Base-by-base conservation (phyloP, 1,140 invertebrate species). In the Telenomus remus region DNA sequence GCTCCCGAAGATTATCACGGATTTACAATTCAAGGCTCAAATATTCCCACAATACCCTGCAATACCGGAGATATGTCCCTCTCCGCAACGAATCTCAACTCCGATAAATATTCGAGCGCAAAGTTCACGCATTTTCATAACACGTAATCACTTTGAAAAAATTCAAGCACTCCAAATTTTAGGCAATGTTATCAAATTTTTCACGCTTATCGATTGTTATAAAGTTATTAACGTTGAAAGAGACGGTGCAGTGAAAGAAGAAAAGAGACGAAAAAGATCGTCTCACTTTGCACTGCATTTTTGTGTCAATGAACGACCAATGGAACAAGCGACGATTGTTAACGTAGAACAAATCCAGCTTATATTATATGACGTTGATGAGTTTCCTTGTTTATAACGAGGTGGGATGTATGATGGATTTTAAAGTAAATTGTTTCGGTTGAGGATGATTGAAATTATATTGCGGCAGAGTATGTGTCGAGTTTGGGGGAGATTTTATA, bases 41-140 rank as follows among this genome's bases (percentile, higher is more conserved):
- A 91, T 68, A 93, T 94, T 83, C 92, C 92, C 9, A 93, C 91
- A 16, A 93, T 94, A 80, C 92, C 92, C 5, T 94, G 93, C 83
- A 92, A 90, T 56, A 93, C 92, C 4, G 92, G 92, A 4, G 90
- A 92, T 65, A 82, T 85, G 50, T 85, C 85, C 33, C 81, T 81
- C 39, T 82, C 79, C 48, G 71, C 82, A 14, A 60, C 77, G 42
- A 82, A 87, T 57, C 54, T 79, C 9, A 71, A 85, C 35, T 72
- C 80, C 1, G 81, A 83, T 27, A 70, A 65, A 65, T 84, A 82
- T 70, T 59, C 81, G 14, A 72, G 39, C 60, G 81, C 79, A n/a
- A n/a, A n/a, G n/a, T n/a, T n/a, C n/a, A n/a, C n/a, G n/a, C n/a
- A n/a, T 57, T 83, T 82, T 35, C 79, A 83, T 51, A 84, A 80